phyloP scores from a whole-genome alignment of 2,797 vertebrate genomes.

The Rhynchonycteris naso region DNA sequence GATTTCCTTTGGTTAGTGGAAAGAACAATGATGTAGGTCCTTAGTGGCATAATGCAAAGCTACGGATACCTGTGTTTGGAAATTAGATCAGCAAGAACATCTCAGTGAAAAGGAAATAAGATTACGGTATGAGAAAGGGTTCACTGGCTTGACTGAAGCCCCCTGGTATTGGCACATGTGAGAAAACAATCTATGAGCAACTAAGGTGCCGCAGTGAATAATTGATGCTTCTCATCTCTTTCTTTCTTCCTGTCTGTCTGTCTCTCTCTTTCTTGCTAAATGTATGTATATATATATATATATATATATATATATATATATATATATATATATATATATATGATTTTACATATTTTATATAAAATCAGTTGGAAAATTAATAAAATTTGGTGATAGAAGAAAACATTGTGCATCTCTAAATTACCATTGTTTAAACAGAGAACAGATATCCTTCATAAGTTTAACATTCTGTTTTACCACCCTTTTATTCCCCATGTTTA shows the following conservation, averaged over 20 bases:
- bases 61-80: background rate
- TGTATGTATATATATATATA: too few relatives aligned
- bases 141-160: background rate
- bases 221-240: too few relatives aligned
- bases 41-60: background rate
- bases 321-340: too few relatives aligned
- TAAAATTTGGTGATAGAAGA: background rate
- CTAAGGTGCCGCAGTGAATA: too few relatives aligned
- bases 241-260: too few relatives aligned
- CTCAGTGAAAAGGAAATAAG: background rate
- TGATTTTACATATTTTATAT: too few relatives aligned
- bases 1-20: background rate
- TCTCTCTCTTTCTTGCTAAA: too few relatives aligned
- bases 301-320: too few relatives aligned
- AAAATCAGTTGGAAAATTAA: constrained; percentile 14
- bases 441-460: background rate
- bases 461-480: background rate
- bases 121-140: background rate
- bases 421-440: background rate
- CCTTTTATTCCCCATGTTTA: background rate
- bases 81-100: constrained; percentile 15
- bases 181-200: too few relatives aligned
- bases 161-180: too few relatives aligned
- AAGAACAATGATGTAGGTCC: background rate
- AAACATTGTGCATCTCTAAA: background rate